Evolutionary conservation across 2,888 invertebrate genomes (phyloP).

Genomic region (Flexamia atlantica): DNA sequence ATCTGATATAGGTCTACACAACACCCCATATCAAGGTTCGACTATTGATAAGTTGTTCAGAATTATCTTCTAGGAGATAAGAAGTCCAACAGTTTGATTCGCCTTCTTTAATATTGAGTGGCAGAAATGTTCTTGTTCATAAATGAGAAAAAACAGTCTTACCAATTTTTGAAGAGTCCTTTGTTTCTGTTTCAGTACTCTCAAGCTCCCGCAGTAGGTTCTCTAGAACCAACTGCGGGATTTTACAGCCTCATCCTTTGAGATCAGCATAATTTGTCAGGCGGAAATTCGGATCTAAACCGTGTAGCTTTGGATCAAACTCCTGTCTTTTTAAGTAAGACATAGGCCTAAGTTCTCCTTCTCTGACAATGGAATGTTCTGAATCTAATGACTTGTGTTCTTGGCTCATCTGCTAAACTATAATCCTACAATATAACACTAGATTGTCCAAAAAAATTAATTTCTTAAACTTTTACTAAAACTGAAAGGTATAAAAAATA

Average conservation of each 20-base stretch:
- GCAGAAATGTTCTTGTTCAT: too few relatives aligned
- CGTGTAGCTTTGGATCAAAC: constrained; percentile 92
- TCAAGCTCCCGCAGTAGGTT: constrained; percentile 83
- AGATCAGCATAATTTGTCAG: constrained; percentile 95
- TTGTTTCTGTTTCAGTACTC: constrained; percentile 78
- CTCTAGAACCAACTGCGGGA: constrained; percentile 92
- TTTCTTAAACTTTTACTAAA: too few relatives aligned
- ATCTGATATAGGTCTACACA: too few relatives aligned
- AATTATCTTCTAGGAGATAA: too few relatives aligned
- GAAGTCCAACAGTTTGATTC: too few relatives aligned
- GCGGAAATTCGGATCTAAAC: constrained; percentile 93
- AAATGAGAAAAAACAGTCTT: constrained; percentile 68
- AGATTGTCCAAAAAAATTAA: too few relatives aligned
- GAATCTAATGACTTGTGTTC: neutral
- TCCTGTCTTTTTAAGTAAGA: neutral
- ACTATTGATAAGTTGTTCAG: too few relatives aligned
- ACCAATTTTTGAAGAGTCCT: constrained; percentile 79
- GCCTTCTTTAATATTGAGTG: too few relatives aligned
- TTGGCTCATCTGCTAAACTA: constrained; percentile 19
- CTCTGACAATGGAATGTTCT: neutral
- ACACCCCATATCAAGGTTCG: too few relatives aligned
- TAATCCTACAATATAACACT: too few relatives aligned
- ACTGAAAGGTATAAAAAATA: too few relatives aligned
- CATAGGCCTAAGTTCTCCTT: neutral
- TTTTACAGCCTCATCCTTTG: constrained; percentile 97